Conservation (phyloP, 2,113 vertebrate species). For the Sander lucioperca region DNA sequence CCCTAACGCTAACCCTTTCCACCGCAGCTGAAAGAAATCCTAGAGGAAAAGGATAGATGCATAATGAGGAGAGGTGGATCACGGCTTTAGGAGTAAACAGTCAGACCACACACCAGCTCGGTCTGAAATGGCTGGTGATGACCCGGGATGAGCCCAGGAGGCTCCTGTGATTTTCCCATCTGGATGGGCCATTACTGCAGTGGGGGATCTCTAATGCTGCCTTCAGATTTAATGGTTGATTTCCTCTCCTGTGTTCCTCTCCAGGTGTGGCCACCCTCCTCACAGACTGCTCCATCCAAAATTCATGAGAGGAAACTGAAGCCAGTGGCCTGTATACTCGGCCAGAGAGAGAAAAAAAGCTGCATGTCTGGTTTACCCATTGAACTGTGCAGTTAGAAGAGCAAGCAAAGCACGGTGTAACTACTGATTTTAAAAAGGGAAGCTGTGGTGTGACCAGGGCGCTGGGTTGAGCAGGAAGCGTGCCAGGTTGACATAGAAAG, state of each 20-base stretch:
- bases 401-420: neutral
- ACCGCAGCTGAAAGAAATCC: too few relatives aligned
- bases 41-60: neutral
- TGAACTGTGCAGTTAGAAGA: neutral
- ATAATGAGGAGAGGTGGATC: neutral
- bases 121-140: slow-evolving; percentile 7
- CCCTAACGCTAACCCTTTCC: too few relatives aligned
- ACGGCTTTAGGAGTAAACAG: slow-evolving; percentile 1
- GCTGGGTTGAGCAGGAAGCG: slow-evolving; percentile 12
- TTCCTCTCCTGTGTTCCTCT: slow-evolving; percentile 57
- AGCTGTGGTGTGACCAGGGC: neutral
- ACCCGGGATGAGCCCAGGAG: slow-evolving; percentile 25
- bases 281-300: slow-evolving; percentile 51
- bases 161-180: slow-evolving; percentile 53
- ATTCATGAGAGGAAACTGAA: slow-evolving; percentile 71
- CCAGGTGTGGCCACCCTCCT: slow-evolving; percentile 72
- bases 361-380: neutral
- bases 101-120: slow-evolving; percentile 1
- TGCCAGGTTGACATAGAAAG: neutral
- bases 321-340: neutral
- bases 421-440: slow-evolving; percentile 27
- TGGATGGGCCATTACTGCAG: slow-evolving; percentile 37
- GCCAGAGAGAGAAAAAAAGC: neutral
- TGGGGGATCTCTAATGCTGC: slow-evolving; percentile 43
- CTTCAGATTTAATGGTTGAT: slow-evolving; percentile 67